Conservation (phyloP, 2,113 vertebrate genomes). For the Pluvianellus socialis region DNA sequence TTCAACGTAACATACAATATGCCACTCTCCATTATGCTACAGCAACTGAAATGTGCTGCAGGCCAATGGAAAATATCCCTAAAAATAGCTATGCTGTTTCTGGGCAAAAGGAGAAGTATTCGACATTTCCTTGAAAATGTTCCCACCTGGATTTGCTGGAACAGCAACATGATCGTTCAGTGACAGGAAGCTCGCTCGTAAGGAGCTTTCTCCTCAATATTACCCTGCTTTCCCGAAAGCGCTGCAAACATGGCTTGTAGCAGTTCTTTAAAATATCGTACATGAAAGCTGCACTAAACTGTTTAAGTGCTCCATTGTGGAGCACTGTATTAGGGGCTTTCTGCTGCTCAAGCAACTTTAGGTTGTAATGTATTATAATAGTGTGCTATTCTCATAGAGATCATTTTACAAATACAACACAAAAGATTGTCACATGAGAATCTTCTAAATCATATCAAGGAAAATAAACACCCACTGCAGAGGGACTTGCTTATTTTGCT, state of each 20-base stretch:
- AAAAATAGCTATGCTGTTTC: constrained; percentile 80
- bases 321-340: constrained; percentile 60
- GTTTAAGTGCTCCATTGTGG: constrained; percentile 66
- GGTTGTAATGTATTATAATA: constrained; percentile 65
- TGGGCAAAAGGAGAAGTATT: constrained; percentile 77
- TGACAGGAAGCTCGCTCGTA: constrained; percentile 67
- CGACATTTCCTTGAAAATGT: constrained; percentile 77
- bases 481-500: constrained; percentile 65
- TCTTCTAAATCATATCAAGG: constrained; percentile 60
- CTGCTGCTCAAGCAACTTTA: constrained; percentile 66
- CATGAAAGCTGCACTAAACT: constrained; percentile 72
- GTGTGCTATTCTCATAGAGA: constrained; percentile 42
- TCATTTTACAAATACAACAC: constrained; percentile 67
- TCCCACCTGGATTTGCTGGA: constrained; percentile 78
- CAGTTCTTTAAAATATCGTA: constrained; percentile 57
- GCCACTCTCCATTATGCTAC: constrained; percentile 68
- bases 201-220: constrained; percentile 64
- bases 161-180: constrained; percentile 56
- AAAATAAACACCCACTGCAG: constrained; percentile 65
- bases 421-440: constrained; percentile 65
- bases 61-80: constrained; percentile 76
- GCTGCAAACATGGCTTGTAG: constrained; percentile 59
- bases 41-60: constrained; percentile 74
- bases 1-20: constrained; percentile 54
- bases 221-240: constrained; percentile 65